Conservation (phyloP, 2,797 vertebrate genomes). For the Lepidocolaptes lacrymiger region DNA sequence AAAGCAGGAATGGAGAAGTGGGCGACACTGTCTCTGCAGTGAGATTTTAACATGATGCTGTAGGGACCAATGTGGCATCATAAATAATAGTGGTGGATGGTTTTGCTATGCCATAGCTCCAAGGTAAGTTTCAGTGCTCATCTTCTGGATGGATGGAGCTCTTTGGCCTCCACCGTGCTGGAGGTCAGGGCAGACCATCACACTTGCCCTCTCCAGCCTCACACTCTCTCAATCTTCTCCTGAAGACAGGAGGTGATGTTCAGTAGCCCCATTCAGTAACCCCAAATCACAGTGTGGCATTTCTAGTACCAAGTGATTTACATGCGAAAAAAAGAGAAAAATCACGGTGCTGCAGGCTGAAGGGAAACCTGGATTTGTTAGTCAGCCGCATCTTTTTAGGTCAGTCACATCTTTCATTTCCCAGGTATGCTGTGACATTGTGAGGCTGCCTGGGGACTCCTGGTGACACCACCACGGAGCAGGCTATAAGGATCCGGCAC, state of each 20-base stretch:
- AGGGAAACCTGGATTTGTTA: neutral
- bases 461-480: neutral
- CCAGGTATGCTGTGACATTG: neutral
- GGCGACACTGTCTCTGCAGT: neutral
- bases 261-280: neutral
- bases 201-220: neutral
- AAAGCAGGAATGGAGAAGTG: neutral
- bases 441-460: neutral
- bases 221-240: neutral
- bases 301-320: neutral
- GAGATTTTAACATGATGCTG: neutral
- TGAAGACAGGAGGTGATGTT: neutral
- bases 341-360: accelerated
- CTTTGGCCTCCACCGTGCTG: neutral
- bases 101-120: neutral
- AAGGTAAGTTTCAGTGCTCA: neutral
- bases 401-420: neutral
- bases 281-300: neutral
- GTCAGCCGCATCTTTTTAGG: neutral
- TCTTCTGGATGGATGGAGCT: neutral
- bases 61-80: neutral
- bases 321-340: neutral
- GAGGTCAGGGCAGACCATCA: neutral
- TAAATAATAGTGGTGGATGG: neutral
- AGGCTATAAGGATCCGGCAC: accelerated